Evolutionary conservation across 2,113 vertebrate genomes (phyloP), one percentile per base, ranked within the genome.

Genomic region (Cardinalis cardinalis): DNA sequence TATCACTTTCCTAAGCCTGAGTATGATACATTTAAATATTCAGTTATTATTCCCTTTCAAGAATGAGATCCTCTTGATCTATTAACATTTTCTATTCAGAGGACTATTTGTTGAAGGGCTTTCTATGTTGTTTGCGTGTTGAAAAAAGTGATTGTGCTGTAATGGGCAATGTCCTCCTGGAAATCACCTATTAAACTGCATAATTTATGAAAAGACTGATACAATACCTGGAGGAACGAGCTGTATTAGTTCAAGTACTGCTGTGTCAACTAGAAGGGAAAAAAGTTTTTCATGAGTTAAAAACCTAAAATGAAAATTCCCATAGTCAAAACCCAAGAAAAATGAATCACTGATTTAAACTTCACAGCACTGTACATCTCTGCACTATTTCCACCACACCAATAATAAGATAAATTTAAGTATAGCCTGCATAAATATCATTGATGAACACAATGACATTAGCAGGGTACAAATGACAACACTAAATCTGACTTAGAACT

Each of bases 201-300:
- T 87, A 87, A 94, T 74, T 92, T 94, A 87, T 85, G 84, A 89
- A 92, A 73, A 82, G 76, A 89, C 8, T 65, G 68, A 92, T 95
- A 94, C 88, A 96, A 79, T 98, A 99, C 99, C 99, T 99, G 98
- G 98, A 96, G 98, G 98, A 97, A 98, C 48, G 36, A 98, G 97
- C 76, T 99, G 99, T 98, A 99, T 98, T 97, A 99, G 97, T 97
- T 99, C 98, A 97, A 99, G 98, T 95, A 97, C 95, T 89, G 98
- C 97, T 86, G 98, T 98, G 97, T 99, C 99, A 98, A 98, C 99
- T 99, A 95, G 92, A 96, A 98, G 86, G 90, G 95, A 94, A 95
- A 81, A 64, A 90, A 96, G 80, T 75, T 83, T 74, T 77, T 46
- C 38, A 68, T 87, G 70, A 96, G 84, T 96, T 93, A 81, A 79